Conservation (phyloP, 2,888 invertebrate genomes). For the Polydrusus tereticollis region DNA sequence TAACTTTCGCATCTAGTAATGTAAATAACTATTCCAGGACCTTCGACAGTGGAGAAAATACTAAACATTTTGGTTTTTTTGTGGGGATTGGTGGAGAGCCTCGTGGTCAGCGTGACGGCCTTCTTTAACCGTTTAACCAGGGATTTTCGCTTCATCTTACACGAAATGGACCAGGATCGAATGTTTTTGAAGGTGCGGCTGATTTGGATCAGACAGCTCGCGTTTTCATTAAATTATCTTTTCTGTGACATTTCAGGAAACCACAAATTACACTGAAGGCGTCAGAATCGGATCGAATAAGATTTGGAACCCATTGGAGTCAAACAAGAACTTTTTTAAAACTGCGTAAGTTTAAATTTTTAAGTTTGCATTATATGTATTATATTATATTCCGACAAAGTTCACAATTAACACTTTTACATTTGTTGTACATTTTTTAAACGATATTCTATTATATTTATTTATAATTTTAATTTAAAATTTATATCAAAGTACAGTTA, state of each 20-base stretch:
- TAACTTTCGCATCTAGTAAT: too few species aligned
- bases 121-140: conserved; percentile 18
- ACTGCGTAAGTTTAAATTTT: not conserved
- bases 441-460: too few species aligned
- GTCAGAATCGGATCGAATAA: conserved; percentile 22
- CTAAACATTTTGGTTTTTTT: conserved; percentile 4
- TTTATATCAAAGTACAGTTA: too few species aligned
- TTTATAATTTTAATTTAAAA: too few species aligned
- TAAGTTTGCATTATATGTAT: too few species aligned
- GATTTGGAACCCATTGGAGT: conserved; percentile 21
- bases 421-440: too few species aligned
- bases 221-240: not conserved
- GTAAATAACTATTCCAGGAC: not conserved
- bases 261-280: conserved; percentile 26
- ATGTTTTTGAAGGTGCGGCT: conserved; percentile 24
- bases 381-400: too few species aligned
- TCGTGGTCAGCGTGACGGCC: conserved; percentile 31
- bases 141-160: conserved; percentile 19
- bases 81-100: conserved; percentile 26
- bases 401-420: too few species aligned
- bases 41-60: conserved; percentile 1
- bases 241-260: conserved; percentile 18
- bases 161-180: conserved; percentile 17
- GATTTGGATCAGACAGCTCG: not conserved
- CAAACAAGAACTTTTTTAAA: conserved; percentile 4